phyloP scores from a whole-genome alignment of 2,888 invertebrate species.

The Ennomos fuscantarius region DNA sequence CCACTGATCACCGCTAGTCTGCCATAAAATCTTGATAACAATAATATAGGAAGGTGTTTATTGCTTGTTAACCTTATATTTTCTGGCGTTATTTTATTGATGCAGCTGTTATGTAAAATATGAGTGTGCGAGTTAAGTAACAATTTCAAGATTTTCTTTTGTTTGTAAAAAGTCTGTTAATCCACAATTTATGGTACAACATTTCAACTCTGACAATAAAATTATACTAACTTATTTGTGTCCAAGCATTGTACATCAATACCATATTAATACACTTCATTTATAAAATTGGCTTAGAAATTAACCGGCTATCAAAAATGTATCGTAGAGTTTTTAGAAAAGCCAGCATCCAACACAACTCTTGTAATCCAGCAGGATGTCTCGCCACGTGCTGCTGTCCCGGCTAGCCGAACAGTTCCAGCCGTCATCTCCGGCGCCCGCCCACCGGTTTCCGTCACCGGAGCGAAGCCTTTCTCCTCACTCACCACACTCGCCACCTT shows the following conservation, averaged over 20 bases:
- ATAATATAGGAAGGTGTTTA: slow-evolving; percentile 42
- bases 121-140: slow-evolving; percentile 11
- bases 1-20: slow-evolving; percentile 53
- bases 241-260: too few relatives aligned
- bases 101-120: slow-evolving; percentile 11
- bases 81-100: slow-evolving; percentile 18
- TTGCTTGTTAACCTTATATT: slow-evolving; percentile 34
- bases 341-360: too few relatives aligned
- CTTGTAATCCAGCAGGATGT: slow-evolving; percentile 60
- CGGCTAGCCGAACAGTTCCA: slow-evolving; percentile 80
- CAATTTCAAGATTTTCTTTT: slow-evolving; percentile 15
- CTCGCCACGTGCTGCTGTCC: slow-evolving; percentile 76
- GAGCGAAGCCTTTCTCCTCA: slow-evolving; percentile 72
- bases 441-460: slow-evolving; percentile 72
- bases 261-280: too few relatives aligned
- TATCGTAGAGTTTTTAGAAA: too few relatives aligned
- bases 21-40: slow-evolving; percentile 52
- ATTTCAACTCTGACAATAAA: too few relatives aligned
- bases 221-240: too few relatives aligned
- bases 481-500: slow-evolving; percentile 62
- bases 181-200: not conserved
- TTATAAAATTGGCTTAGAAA: too few relatives aligned
- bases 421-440: slow-evolving; percentile 66
- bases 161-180: slow-evolving; percentile 18
- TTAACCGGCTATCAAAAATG: too few relatives aligned